Conservation (phyloP, 2,113 vertebrate species). For the Choloepus hoffmanni region DNA sequence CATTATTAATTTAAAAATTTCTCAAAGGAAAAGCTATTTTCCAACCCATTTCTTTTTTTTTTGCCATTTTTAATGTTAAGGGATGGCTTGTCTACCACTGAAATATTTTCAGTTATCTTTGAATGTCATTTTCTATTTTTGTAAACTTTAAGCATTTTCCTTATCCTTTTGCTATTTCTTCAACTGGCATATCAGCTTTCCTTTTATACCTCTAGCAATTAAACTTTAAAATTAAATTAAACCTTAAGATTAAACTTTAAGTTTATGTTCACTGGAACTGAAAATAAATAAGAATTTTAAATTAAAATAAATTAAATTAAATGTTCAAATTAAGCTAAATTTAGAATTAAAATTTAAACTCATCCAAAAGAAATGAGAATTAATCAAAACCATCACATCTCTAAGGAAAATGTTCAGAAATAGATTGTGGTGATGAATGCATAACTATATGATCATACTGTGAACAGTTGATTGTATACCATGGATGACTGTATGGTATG, state of each 20-base stretch:
- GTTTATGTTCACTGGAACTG: slow-evolving; percentile 58
- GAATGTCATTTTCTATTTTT: slow-evolving; percentile 72
- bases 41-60: neutral
- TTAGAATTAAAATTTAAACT: slow-evolving; percentile 67
- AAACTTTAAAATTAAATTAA: slow-evolving; percentile 73
- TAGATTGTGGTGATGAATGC: too few species aligned
- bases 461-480: too few species aligned
- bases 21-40: neutral
- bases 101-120: slow-evolving; percentile 59
- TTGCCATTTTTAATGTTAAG: slow-evolving; percentile 8
- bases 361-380: slow-evolving; percentile 50
- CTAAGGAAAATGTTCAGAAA: too few species aligned
- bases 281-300: slow-evolving; percentile 73
- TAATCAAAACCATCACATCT: neutral
- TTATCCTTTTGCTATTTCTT: slow-evolving; percentile 63
- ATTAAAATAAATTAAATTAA: slow-evolving; percentile 70
- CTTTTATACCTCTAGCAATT: slow-evolving; percentile 68
- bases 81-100: neutral
- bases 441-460: too few species aligned
- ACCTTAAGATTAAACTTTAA: slow-evolving; percentile 72
- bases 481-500: too few species aligned
- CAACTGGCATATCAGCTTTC: slow-evolving; percentile 63
- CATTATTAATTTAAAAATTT: neutral
- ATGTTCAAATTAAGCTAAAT: slow-evolving; percentile 65
- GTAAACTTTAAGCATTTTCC: slow-evolving; percentile 53